A percentile compares a stretch with the other conserved stretches of the same genome.
phyloP scores from a whole-genome alignment of 2,113 vertebrate species.

The Cathartes aura region DNA sequence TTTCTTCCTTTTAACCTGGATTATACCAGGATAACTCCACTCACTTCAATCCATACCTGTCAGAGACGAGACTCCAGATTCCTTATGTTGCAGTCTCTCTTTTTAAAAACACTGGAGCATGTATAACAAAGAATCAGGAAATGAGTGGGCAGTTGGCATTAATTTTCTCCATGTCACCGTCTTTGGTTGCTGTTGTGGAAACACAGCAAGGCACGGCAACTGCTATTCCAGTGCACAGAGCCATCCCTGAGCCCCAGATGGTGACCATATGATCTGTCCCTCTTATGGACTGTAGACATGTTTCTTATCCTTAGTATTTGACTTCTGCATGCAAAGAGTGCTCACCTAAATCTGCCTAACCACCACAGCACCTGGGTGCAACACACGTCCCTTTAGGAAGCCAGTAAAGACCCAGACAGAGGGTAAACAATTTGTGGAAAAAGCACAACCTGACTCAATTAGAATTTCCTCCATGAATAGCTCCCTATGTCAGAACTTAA shows the following conservation, averaged over 20 bases:
- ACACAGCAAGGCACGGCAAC: conserved; percentile 29
- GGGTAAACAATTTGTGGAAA: conserved; percentile 59
- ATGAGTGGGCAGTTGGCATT: conserved; percentile 39
- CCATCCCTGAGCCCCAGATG: conserved; percentile 40
- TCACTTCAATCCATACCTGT: background rate
- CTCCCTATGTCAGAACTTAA: conserved; percentile 65
- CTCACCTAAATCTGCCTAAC: conserved; percentile 27
- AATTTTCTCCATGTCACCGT: conserved; percentile 46
- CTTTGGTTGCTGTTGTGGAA: conserved; percentile 40
- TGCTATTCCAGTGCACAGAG: background rate
- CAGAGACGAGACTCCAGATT: background rate
- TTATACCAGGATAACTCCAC: background rate
- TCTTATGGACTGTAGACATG: background rate
- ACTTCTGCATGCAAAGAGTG: background rate
- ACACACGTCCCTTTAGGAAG: conserved; percentile 49
- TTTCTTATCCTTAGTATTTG: conserved; percentile 19
- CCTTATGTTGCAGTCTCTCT: background rate
- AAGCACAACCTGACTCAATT: conserved; percentile 45
- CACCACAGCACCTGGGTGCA: conserved; percentile 21
- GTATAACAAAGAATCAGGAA: conserved; percentile 30
- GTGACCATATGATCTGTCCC: conserved; percentile 50
- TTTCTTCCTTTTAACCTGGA: conserved; percentile 16
- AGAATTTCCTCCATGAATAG: conserved; percentile 60
- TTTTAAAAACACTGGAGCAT: background rate
- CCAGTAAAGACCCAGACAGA: conserved; percentile 44